phyloP scores from a whole-genome alignment of 2,797 vertebrate genomes.

The Cottoperca gobio region DNA sequence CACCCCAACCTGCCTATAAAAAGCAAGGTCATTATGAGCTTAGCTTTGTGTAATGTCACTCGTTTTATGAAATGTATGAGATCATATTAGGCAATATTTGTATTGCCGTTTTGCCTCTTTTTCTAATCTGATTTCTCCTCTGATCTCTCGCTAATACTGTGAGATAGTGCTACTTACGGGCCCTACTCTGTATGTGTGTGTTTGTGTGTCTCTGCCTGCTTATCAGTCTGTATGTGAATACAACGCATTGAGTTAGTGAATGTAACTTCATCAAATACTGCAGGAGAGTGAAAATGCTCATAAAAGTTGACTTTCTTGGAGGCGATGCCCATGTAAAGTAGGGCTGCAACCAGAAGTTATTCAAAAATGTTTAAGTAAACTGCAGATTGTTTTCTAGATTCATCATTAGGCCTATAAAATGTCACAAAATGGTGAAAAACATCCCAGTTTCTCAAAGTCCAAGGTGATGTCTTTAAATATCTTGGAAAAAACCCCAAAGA shows the following conservation, averaged over 20 bases:
- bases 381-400: too few relatives aligned
- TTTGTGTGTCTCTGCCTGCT: background rate
- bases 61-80: conserved; percentile 76
- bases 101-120: conserved; percentile 71
- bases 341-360: too few relatives aligned
- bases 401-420: too few relatives aligned
- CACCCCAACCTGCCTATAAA: conserved; percentile 84
- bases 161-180: conserved; percentile 78
- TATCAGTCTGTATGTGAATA: background rate
- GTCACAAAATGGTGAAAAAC: too few relatives aligned
- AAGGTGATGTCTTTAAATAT: too few relatives aligned
- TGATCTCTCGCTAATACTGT: conserved; percentile 75
- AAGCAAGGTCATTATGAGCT: conserved; percentile 88
- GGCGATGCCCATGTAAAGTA: background rate
- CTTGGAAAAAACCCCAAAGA: too few relatives aligned
- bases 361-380: too few relatives aligned
- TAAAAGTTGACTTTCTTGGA: background rate
- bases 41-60: conserved; percentile 82
- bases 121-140: conserved; percentile 80
- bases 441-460: too few relatives aligned
- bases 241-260: background rate
- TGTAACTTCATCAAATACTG: background rate
- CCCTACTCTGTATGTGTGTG: conserved; percentile 1
- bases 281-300: background rate
- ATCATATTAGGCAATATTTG: conserved; percentile 79